Conservation (phyloP, 2,113 vertebrate species). For the Cyprinodon tularosa region DNA sequence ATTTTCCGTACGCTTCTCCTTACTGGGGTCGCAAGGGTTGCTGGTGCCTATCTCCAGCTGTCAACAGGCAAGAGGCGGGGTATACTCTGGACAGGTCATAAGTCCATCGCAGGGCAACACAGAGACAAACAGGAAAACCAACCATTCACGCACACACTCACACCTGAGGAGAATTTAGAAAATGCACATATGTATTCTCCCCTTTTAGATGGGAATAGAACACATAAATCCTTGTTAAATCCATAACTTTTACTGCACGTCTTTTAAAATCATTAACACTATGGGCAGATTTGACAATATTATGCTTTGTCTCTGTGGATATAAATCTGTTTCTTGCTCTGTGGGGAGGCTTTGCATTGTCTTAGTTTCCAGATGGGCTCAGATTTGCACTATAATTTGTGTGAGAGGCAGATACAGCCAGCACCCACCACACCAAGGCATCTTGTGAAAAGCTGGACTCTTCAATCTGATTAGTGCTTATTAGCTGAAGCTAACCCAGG, state of each 20-base stretch:
- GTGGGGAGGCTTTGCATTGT: neutral
- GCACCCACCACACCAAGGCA: slow-evolving; percentile 36
- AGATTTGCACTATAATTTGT: slow-evolving; percentile 65
- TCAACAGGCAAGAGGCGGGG: no score
- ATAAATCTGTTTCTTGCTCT: neutral
- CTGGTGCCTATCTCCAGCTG: no score
- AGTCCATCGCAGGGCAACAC: no score
- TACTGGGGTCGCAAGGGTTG: no score
- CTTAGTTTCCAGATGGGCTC: slow-evolving; percentile 56
- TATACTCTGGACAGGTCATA: no score
- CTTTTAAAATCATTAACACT: neutral
- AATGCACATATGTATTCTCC: no score
- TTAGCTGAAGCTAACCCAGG: slow-evolving; percentile 54
- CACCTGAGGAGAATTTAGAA: no score
- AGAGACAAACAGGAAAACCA: no score
- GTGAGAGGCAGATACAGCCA: slow-evolving; percentile 43
- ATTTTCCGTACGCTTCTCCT: no score
- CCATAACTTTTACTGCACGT: neutral
- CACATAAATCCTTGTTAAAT: neutral
- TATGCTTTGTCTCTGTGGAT: neutral
- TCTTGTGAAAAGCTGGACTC: slow-evolving; percentile 51
- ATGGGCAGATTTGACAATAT: neutral
- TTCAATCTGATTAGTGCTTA: slow-evolving; percentile 77
- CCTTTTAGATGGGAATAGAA: no score
- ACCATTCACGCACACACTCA: no score